phyloP scores from a whole-genome alignment of 2,888 invertebrate genomes.

The Acrobasis suavella region DNA sequence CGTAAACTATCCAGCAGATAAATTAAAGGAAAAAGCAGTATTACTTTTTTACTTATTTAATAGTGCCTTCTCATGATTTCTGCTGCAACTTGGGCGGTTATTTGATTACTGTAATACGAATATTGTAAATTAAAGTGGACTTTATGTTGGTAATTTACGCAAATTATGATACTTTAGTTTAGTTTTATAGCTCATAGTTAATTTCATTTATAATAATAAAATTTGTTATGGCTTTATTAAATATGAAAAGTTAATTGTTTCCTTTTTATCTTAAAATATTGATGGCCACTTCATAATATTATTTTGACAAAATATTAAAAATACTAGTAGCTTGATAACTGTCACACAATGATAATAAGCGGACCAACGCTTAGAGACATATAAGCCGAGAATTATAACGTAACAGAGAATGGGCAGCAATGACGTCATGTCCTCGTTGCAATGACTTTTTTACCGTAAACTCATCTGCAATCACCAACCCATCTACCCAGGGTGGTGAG shows the following conservation, averaged over 20 bases:
- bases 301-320: too few species aligned
- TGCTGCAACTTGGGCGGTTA: neutral
- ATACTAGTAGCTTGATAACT: too few species aligned
- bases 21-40: constrained; percentile 6
- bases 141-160: constrained; percentile 2
- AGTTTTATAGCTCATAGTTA: neutral
- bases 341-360: too few species aligned
- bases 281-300: too few species aligned
- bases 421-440: too few species aligned
- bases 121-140: neutral
- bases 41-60: constrained; percentile 6
- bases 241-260: neutral
- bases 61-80: constrained; percentile 6
- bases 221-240: neutral
- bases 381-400: too few species aligned
- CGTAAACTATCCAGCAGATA: neutral
- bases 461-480: too few species aligned
- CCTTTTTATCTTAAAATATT: neutral
- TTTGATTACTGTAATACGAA: neutral
- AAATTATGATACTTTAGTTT: constrained; percentile 1
- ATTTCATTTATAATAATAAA: constrained; percentile 1
- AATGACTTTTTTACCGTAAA: too few species aligned
- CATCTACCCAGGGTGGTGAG: too few species aligned
- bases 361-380: too few species aligned
- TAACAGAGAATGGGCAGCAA: too few species aligned